Evolutionary conservation across 2,797 vertebrate genomes (phyloP).

Genomic region (Odontamblyopus rebecca): DNA sequence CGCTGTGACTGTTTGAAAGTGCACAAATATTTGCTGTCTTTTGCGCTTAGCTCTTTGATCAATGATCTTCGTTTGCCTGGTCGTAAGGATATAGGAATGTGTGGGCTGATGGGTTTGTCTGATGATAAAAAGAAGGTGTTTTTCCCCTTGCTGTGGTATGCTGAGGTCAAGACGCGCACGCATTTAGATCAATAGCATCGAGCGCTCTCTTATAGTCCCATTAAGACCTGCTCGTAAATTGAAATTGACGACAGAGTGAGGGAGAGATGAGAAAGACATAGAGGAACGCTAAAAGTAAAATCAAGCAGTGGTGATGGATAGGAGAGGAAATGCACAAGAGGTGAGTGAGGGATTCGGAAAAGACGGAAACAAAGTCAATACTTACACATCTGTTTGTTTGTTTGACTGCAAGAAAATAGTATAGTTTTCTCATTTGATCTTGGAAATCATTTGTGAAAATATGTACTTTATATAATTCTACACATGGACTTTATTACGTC

Average conservation of each 20-base stretch:
- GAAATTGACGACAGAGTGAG: slow-evolving; percentile 67
- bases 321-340: slow-evolving; percentile 27
- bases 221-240: slow-evolving; percentile 72
- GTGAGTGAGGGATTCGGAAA: slow-evolving; percentile 30
- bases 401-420: slow-evolving; percentile 20
- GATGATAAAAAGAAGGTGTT: slow-evolving; percentile 62
- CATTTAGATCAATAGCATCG: slow-evolving; percentile 73
- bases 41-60: slow-evolving; percentile 64
- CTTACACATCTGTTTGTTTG: neutral
- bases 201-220: slow-evolving; percentile 73
- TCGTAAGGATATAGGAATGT: slow-evolving; percentile 18
- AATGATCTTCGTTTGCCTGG: slow-evolving; percentile 45
- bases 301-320: slow-evolving; percentile 29
- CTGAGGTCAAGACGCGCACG: slow-evolving; percentile 66
- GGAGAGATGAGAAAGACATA: slow-evolving; percentile 28
- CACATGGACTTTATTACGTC: neutral
- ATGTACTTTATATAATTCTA: neutral
- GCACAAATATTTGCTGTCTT: slow-evolving; percentile 66
- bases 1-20: slow-evolving; percentile 47
- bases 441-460: neutral
- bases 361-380: neutral
- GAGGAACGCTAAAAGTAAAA: slow-evolving; percentile 27
- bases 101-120: slow-evolving; percentile 49
- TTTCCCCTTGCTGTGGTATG: slow-evolving; percentile 41
- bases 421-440: neutral